These are phyloP conservation scores for Nowickia ferox DNA, from an alignment of 2,888 invertebrate genomes.

Conservation along the genomic window DNA sequence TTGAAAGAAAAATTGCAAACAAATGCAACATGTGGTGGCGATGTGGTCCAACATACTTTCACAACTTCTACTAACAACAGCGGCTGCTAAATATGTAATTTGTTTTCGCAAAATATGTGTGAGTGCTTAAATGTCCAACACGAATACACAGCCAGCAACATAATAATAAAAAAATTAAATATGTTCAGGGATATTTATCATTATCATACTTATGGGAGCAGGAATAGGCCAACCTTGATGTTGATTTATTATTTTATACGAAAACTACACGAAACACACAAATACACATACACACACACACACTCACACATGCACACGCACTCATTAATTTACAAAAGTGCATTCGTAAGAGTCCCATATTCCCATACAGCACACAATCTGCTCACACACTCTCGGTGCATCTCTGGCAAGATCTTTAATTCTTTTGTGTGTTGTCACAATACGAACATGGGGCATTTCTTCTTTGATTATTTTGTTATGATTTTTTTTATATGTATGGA, in stretches of 20 bases:
- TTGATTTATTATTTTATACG: conserved; percentile 78
- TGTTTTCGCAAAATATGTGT: conserved; percentile 3
- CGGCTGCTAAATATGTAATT: conserved; percentile 31
- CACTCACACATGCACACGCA: conserved; percentile 22
- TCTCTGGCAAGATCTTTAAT: too few relatives aligned
- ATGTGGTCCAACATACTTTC: conserved; percentile 56
- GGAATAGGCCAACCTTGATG: conserved; percentile 80
- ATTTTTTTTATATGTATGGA: background rate
- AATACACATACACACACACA: conserved; percentile 6
- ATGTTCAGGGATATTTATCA: conserved; percentile 72
- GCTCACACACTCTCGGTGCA: conserved; percentile 6
- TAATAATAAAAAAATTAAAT: conserved; percentile 70
- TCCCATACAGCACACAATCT: conserved; percentile 49
- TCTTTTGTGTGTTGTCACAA: conserved; percentile 29
- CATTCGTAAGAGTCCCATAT: conserved; percentile 2
- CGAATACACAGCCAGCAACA: conserved; percentile 9
- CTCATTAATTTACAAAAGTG: background rate
- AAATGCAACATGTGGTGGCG: conserved; percentile 70
- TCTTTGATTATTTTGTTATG: conserved; percentile 4
- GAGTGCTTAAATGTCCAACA: background rate
- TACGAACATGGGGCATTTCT: conserved; percentile 30
- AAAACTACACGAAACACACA: background rate
- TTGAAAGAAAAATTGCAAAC: conserved; percentile 65
- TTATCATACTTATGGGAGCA: conserved; percentile 70
- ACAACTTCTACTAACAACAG: conserved; percentile 47